A percentile compares a stretch with the other conserved stretches of the same genome.
phyloP scores from a whole-genome alignment of 2,797 vertebrate genomes.

The Rhinatrema bivittatum region DNA sequence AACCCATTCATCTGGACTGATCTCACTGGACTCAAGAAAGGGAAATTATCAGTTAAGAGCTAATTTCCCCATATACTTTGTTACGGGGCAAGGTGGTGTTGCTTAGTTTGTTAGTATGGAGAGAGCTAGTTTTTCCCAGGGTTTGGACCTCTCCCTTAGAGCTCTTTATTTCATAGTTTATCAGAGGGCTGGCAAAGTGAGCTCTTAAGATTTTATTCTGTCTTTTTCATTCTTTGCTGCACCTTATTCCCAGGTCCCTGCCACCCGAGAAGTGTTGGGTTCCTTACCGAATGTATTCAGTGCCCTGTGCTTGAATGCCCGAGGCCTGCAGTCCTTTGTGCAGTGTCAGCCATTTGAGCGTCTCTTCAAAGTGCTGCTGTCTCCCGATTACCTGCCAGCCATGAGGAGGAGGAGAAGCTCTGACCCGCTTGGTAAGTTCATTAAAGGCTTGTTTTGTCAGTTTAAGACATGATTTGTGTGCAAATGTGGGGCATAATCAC shows the following conservation, averaged over 20 bases:
- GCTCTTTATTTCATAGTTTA: not conserved
- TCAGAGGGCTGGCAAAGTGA: not conserved
- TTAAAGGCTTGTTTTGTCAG: too few relatives aligned
- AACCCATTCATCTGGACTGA: too few relatives aligned
- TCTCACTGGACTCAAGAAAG: too few relatives aligned
- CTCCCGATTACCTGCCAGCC: constrained; percentile 93
- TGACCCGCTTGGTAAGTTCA: constrained; percentile 82
- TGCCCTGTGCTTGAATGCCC: constrained; percentile 89
- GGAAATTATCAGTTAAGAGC: too few relatives aligned
- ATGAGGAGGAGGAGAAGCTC: constrained; percentile 91
- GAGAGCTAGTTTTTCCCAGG: not conserved
- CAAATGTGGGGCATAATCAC: too few relatives aligned
- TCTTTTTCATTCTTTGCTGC: too few relatives aligned
- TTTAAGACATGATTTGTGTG: too few relatives aligned
- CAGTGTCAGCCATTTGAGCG: constrained; percentile 96
- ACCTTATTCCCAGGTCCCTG: constrained; percentile 77
- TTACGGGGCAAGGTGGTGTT: too few relatives aligned
- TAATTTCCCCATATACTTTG: too few relatives aligned
- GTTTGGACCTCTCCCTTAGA: not conserved
- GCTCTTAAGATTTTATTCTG: too few relatives aligned
- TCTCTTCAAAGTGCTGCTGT: constrained; percentile 95
- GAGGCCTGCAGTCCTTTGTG: constrained; percentile 91
- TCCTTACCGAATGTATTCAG: constrained; percentile 95
- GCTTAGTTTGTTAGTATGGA: too few relatives aligned
- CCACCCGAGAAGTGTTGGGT: constrained; percentile 89